These are phyloP conservation scores for Knipowitschia caucasica DNA, from an alignment of 2,797 vertebrate species.

Conservation along the genomic window DNA sequence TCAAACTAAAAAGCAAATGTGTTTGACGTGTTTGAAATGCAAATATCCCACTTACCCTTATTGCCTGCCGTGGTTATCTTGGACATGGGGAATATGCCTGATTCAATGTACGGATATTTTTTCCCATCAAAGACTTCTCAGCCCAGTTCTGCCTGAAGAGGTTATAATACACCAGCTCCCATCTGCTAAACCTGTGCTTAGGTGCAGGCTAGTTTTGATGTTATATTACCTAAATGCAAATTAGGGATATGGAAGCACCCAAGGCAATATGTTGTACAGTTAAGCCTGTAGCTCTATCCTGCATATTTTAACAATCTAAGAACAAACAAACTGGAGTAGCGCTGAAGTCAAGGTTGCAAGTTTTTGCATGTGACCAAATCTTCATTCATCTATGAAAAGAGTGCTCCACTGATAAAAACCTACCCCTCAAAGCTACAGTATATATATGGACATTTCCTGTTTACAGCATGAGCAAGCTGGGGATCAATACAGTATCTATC, in stretches of 20 bases:
- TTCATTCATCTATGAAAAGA: no score
- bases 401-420: no score
- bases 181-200: not conserved
- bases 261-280: not conserved
- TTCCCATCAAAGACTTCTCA: not conserved
- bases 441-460: no score
- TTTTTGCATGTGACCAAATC: no score
- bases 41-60: not conserved
- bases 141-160: slow-evolving; percentile 2
- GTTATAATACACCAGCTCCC: not conserved
- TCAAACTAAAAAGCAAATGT: not conserved
- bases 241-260: not conserved
- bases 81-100: not conserved
- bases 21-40: not conserved
- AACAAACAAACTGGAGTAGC: not conserved
- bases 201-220: not conserved
- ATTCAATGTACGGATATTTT: not conserved
- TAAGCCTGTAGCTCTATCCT: not conserved
- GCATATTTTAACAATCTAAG: not conserved
- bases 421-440: no score
- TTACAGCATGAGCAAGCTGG: no score
- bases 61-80: not conserved
- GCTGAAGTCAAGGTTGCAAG: not conserved
- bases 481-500: no score
- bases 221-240: slow-evolving; percentile 3